Evolutionary conservation across 1,140 invertebrate species (phyloP).

Genomic region (Drosophila virilis): DNA sequence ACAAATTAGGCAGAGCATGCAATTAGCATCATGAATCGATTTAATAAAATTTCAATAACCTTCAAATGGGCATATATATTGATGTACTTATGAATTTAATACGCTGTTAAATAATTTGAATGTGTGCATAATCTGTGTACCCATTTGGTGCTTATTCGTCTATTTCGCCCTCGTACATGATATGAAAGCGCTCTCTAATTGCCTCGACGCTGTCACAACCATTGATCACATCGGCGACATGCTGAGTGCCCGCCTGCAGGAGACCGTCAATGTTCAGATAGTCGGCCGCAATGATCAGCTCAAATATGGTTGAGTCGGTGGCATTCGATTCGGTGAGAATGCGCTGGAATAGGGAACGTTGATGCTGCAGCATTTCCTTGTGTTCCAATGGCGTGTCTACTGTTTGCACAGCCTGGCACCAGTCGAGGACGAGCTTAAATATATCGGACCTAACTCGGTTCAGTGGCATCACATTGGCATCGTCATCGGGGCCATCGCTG

Average conservation of each 20-base stretch:
- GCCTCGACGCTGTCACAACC: conserved; percentile 3
- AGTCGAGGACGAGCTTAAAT: conserved; percentile 34
- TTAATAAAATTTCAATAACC: no score
- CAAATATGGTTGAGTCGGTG: conserved; percentile 4
- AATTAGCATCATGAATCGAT: no score
- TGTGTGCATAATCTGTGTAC: not conserved
- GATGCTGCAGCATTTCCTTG: not conserved
- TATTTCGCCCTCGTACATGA: not conserved
- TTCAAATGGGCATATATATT: no score
- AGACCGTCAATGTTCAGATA: conserved; percentile 42
- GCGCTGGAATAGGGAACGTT: not conserved
- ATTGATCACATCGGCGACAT: conserved; percentile 30
- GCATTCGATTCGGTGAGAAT: not conserved
- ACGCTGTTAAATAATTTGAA: not conserved
- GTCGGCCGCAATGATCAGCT: conserved; percentile 45
- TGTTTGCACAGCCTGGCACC: conserved; percentile 13
- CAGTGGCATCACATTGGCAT: conserved; percentile 27
- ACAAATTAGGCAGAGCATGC: no score
- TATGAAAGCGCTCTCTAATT: conserved; percentile 10
- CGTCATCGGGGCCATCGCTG: not conserved
- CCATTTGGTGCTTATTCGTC: not conserved
- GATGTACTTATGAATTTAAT: conserved; percentile 1
- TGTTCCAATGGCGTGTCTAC: not conserved
- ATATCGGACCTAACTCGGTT: conserved; percentile 13
- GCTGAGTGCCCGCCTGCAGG: conserved; percentile 9